Evolutionary conservation across 2,113 vertebrate genomes (phyloP), one percentile per base, ranked within the genome.

Genomic region (Sinocyclocheilus rhinocerous): DNA sequence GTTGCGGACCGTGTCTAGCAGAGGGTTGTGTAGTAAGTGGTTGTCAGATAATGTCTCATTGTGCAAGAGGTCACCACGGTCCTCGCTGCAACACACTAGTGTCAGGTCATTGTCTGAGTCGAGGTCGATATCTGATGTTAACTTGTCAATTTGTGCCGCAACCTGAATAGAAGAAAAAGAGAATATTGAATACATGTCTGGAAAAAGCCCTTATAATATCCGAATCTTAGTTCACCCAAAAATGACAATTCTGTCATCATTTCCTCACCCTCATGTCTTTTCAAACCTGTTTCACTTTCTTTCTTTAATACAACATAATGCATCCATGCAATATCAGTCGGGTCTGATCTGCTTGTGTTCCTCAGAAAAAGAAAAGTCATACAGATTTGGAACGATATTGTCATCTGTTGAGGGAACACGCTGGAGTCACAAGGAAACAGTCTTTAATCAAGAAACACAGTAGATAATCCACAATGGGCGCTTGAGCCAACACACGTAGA

Each of bases 141-240:
- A 91, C 52, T 93, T 96, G 91, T 97, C 96, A 0, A 97, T 97
- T 92, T 97, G 96, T 88, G 90, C 95, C 91, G 96, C 95, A 90
- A 97, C 96, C 96, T 97, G 92, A 0, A 26, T 76, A 72, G 63
- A 88, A 42, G 67, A 88, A 42, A 90, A 45, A 67, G 13, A 80
- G 24, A 76, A 26, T 20, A 26, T 16, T 26, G 2, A 26, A n/a
- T 16, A 15, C 48, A 42, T 36, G 26, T 9, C 26, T 33, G 18
- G 9, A 72, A 22, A n/a, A 12, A 33, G 29, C 29, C 29, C 29
- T 3, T 29, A 29, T 29, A 29, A 29, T 2, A 73, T 8, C 69
- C 4, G 45, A 48, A 48, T 2, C 45, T 48, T 48, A 48, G 45
- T 48, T 48, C 3, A 3, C 10, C 45, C 45, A 48, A 11, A 48